phyloP scores from a whole-genome alignment of 2,888 invertebrate species.

The Psylliodes chrysocephalus region DNA sequence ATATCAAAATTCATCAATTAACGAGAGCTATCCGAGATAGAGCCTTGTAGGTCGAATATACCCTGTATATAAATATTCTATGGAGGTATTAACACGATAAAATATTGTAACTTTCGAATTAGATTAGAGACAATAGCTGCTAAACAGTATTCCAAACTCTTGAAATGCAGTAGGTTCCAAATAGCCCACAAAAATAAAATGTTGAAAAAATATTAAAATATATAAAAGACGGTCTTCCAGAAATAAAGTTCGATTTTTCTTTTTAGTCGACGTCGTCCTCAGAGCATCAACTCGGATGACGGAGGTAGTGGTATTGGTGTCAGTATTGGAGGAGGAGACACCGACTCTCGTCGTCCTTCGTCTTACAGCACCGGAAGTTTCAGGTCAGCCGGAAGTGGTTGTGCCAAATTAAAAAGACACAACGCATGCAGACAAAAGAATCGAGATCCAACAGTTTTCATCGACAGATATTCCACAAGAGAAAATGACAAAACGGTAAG shows the following conservation, averaged over 20 bases:
- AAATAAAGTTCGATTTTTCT: slow-evolving; percentile 20
- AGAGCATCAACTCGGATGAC: slow-evolving; percentile 59
- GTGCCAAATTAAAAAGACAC: slow-evolving; percentile 61
- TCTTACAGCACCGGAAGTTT: slow-evolving; percentile 55
- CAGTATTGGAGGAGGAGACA: slow-evolving; percentile 17
- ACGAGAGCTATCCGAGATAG: too few species aligned
- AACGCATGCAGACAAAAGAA: slow-evolving; percentile 62
- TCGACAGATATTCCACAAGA: slow-evolving; percentile 43
- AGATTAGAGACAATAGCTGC: too few species aligned
- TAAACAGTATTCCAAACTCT: too few species aligned
- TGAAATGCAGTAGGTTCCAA: too few species aligned
- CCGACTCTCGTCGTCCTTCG: slow-evolving; percentile 27
- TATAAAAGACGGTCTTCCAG: background rate
- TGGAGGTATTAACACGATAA: too few species aligned
- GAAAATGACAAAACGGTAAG: slow-evolving; percentile 51
- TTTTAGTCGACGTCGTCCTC: slow-evolving; percentile 57
- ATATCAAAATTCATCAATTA: too few species aligned
- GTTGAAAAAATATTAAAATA: too few species aligned
- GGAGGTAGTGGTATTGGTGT: slow-evolving; percentile 44
- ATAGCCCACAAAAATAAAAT: too few species aligned
- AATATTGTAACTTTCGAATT: too few species aligned
- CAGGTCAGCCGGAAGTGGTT: slow-evolving; percentile 59
- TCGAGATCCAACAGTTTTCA: slow-evolving; percentile 50
- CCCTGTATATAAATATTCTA: too few species aligned
- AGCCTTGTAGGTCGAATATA: too few species aligned